Base-by-base conservation (phyloP, 2,113 vertebrate species). In the Calonectris borealis region DNA sequence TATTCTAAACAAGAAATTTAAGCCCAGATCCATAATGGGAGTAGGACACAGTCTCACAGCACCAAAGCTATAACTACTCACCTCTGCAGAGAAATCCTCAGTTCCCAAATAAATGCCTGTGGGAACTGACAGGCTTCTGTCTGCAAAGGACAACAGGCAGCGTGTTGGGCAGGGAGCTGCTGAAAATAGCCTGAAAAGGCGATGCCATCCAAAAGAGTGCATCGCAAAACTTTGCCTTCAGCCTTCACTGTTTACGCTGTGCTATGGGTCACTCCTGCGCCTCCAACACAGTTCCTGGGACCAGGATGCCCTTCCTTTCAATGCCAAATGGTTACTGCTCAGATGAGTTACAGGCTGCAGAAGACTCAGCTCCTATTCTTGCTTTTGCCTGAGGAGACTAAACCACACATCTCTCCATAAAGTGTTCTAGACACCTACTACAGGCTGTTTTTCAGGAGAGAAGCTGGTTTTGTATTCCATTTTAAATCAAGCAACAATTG, bases 121-220 rank as follows among this genome's bases (percentile, higher is more conserved):
- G 29, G 8, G 15, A 80, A 61, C 3, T 22, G 36, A 27, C 1
- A n/a, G 6, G 4, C 27, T 83, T 88, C 0, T 0, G 10, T 29
- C 15, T 62, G 40, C 13, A 88, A 92, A 73, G 7, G 3, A 2
- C 17, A 66, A 31, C 7, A 76, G 49, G 24, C 58, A 70, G 46
- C 0, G 0, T 70, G 16, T 51, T 77, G 21, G 24, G 13, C 27
- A 72, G 16, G 6, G 5, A 62, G 36, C 4, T 6, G 2, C 49
- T 52, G 51, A 80, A 90, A 95, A 57, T 17, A 81, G 13, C 19
- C 29, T 58, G 42, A 31, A 70, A 69, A 54, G 1, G 11, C 16
- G 14, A 52, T 32, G 5, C 7, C 7, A 17, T 70, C 13, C 6
- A 9, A 72, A 95, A 61, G 5, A 65, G 7, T 15, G 16, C 3